Percentiles rank a stretch among this genome's conserved stretches.
Conservation (phyloP, 2,888 invertebrate species). For the Lordiphosa fenestrarum region DNA sequence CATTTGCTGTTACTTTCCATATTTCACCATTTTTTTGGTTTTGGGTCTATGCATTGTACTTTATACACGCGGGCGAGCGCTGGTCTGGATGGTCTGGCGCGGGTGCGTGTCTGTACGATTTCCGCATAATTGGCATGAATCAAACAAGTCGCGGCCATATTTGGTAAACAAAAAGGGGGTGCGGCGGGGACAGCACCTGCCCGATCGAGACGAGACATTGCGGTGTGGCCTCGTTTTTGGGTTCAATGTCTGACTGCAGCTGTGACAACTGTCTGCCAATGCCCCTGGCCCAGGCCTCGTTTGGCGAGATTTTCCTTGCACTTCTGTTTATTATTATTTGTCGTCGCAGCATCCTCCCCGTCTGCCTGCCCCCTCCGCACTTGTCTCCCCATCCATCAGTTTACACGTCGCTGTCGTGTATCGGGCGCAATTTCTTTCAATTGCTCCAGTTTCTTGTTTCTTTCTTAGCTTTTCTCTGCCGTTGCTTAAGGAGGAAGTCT, state of each 20-base stretch:
- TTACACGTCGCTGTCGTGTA: constrained; percentile 6
- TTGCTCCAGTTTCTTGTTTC: constrained; percentile 51
- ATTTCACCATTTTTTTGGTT: too few species aligned
- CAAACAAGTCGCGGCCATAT: constrained; percentile 29
- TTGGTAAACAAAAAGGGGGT: constrained; percentile 35
- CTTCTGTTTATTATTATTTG: background rate
- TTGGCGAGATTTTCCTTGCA: background rate
- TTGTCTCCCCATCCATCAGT: constrained; percentile 19
- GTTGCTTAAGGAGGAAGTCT: constrained; percentile 62
- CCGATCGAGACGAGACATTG: constrained; percentile 3
- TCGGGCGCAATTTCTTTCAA: constrained; percentile 52
- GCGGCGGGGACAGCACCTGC: too few species aligned
- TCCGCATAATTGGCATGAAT: constrained; percentile 17
- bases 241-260: constrained; percentile 38
- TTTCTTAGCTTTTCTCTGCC: constrained; percentile 10
- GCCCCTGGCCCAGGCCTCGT: constrained; percentile 4
- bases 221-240: constrained; percentile 9
- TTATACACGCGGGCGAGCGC: too few species aligned
- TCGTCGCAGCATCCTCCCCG: too few species aligned
- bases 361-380: background rate
- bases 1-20: too few species aligned
- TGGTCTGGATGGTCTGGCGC: background rate
- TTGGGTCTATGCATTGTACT: too few species aligned
- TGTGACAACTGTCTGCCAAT: too few species aligned
- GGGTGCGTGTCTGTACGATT: constrained; percentile 9